A percentile compares a stretch with the other conserved stretches of the same genome.
phyloP scores from a whole-genome alignment of 2,113 vertebrate genomes.

The Saimiri boliviensis region DNA sequence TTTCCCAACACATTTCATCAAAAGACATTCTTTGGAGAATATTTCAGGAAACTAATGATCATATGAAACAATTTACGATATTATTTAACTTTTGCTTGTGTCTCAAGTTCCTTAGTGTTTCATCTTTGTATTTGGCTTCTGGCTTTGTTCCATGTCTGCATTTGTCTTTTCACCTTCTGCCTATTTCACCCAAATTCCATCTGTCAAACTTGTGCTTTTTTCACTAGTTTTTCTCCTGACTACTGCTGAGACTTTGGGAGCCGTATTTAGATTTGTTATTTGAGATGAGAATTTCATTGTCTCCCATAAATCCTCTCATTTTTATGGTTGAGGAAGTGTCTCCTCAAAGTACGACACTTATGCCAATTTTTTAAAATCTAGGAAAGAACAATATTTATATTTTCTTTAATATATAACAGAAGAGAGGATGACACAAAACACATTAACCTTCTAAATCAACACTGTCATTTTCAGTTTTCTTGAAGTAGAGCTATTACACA shows the following conservation, averaged over 20 bases:
- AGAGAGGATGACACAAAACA: not conserved
- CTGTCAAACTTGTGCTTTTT: not conserved
- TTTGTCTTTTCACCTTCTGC: not conserved
- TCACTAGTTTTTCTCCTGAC: not conserved
- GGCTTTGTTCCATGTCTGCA: not conserved
- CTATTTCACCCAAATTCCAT: not conserved
- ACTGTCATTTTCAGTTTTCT: not conserved
- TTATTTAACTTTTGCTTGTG: not conserved
- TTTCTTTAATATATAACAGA: not conserved
- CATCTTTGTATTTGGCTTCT: not conserved
- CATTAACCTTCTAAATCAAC: not conserved
- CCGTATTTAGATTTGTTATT: not conserved
- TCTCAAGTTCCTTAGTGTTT: not conserved
- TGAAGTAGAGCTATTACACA: not conserved
- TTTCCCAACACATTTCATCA: not conserved
- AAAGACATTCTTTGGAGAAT: not conserved
- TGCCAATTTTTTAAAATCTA: not conserved
- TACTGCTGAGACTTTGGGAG: not conserved
- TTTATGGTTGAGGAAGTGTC: not conserved
- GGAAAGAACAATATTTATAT: not conserved
- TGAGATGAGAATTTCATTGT: not conserved
- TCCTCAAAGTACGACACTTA: not conserved
- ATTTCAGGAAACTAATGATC: not conserved
- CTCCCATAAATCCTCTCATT: not conserved
- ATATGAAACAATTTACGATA: not conserved